Evolutionary conservation across 2,797 vertebrate species (phyloP).

Genomic region (Pteronotus mesoamericanus): DNA sequence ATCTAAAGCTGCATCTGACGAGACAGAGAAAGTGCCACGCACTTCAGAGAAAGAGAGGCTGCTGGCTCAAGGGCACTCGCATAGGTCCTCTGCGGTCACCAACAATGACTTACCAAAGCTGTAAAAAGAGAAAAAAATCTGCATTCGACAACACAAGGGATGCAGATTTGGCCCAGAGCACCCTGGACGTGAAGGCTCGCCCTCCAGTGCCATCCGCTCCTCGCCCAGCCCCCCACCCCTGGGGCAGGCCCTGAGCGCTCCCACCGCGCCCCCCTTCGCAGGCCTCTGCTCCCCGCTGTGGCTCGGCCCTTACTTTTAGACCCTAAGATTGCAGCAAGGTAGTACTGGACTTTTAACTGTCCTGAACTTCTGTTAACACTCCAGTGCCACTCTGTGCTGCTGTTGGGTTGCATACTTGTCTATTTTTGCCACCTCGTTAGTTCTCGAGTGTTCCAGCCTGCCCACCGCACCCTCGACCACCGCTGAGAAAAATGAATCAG

Average conservation of each 20-base stretch:
- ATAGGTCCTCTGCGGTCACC: not conserved
- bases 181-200: not conserved
- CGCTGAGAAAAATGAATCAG: not conserved
- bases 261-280: too few species aligned
- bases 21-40: not conserved
- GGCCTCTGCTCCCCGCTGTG: not conserved
- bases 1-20: not conserved
- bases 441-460: conserved; percentile 18
- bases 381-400: conserved; percentile 13
- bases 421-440: conserved; percentile 57
- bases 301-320: conserved; percentile 19
- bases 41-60: not conserved
- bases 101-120: not conserved
- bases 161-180: not conserved
- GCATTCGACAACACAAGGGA: not conserved
- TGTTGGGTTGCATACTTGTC: conserved; percentile 37
- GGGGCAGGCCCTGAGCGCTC: not conserved
- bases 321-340: not conserved
- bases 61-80: not conserved
- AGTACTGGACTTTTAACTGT: conserved; percentile 53
- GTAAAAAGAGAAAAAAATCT: not conserved
- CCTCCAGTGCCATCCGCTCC: accelerated
- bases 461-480: not conserved
- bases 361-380: conserved; percentile 55
- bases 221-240: too few species aligned